Evolutionary conservation across 1,140 invertebrate species (phyloP), one percentile per base, ranked within the genome.

Genomic region (Drosophila teissieri): DNA sequence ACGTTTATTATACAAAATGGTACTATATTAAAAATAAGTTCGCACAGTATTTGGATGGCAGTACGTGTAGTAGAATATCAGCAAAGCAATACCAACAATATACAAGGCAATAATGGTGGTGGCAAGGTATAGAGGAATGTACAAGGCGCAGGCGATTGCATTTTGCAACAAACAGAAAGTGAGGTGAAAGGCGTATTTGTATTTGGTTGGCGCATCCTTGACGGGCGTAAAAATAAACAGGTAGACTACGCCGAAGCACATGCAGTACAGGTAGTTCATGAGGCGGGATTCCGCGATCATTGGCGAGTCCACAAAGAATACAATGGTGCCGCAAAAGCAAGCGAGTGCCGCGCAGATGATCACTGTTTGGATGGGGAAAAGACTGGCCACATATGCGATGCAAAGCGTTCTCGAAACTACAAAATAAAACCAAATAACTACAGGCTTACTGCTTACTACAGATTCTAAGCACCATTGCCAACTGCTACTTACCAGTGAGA

Each of bases 181-280:
- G 3, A 86, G 61, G 34, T 88, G 88, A 19, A 56, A 12, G 0
- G 37, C 15, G 27, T 89, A 88, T 36, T 88, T 88, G 15, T 56
- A 60, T 52, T 78, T 85, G 31, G 82, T 82, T 2, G 82, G 78
- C 2, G 56, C 69, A 70, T 85, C 82, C 10, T 57, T 78, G 10
- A 85, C 64, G 11, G 82, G 78, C 12, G 65, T 75, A 37, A 81
- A 85, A 37, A 85, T 75, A 56, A 86, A 86, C 4, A 85, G 10
- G 63, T 86, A 85, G 0, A 85, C 82, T 12, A 61, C 51, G 14
- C 82, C 82, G 39, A 85, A 85, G n/a, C 78, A 60, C 10, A 86
- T 42, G 39, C 82, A 86, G 36, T 78, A 63, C 24, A 86, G 34
- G 37, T 68, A 85, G 42, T 86, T 81, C 4, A 64, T 15, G 1